A percentile compares a stretch with the other conserved stretches of the same genome.
These are phyloP conservation scores for Halictus ligatus DNA, from an alignment of 2,888 invertebrate species.

Conservation along the genomic window DNA sequence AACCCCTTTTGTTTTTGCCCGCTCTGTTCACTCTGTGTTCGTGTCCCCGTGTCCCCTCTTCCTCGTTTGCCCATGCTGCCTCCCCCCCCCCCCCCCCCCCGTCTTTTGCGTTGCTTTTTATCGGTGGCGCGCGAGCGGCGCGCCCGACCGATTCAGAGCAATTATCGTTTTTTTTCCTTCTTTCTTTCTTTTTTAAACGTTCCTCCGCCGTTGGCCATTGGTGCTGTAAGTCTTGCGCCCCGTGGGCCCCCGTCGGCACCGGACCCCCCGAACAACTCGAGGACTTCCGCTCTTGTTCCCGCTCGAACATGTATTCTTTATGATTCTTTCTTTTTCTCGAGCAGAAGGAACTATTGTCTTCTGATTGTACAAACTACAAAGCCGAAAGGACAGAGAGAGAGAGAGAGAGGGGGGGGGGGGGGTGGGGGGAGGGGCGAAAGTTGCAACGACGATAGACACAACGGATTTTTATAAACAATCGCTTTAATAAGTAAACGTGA, in stretches of 20 bases:
- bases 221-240: slow-evolving; percentile 4
- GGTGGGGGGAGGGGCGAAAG: not conserved
- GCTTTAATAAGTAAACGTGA: slow-evolving; percentile 75
- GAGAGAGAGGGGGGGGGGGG: rapidly evolving
- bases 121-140: slow-evolving; percentile 5
- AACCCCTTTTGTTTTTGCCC: slow-evolving; percentile 78
- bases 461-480: slow-evolving; percentile 66
- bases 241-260: not conserved
- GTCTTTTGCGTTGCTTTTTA: slow-evolving; percentile 38
- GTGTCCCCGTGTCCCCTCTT: slow-evolving; percentile 11
- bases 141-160: slow-evolving; percentile 28
- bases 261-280: not conserved
- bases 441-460: not conserved
- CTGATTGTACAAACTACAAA: not conserved
- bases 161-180: slow-evolving; percentile 31
- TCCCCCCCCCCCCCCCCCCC: not conserved
- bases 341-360: not conserved
- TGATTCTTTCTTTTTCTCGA: slow-evolving; percentile 2
- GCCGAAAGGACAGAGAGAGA: not conserved
- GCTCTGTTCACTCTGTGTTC: slow-evolving; percentile 57
- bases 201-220: not conserved
- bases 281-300: slow-evolving; percentile 10
- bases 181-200: slow-evolving; percentile 2
- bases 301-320: not conserved
- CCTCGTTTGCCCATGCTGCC: not conserved